Conservation (phyloP, 2,888 invertebrate genomes). For the Dromius quadrimaculatus region DNA sequence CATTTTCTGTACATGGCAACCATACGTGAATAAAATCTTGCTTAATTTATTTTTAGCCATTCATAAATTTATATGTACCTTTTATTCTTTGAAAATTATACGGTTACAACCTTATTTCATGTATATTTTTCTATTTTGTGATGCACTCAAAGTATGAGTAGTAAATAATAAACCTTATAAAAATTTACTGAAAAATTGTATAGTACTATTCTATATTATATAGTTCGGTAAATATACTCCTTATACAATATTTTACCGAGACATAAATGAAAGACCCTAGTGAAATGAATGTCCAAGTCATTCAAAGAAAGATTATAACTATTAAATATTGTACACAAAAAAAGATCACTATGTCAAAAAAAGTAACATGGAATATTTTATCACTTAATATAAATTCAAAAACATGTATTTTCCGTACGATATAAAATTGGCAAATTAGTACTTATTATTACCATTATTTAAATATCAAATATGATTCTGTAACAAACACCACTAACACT, state of each 20-base stretch:
- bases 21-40: conserved; percentile 39
- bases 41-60: conserved; percentile 9
- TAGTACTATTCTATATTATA: conserved; percentile 30
- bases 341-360: conserved; percentile 7
- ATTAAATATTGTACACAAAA: conserved; percentile 40
- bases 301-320: conserved; percentile 30
- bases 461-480: conserved; percentile 36
- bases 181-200: conserved; percentile 24
- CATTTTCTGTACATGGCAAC: conserved; percentile 52
- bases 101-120: conserved; percentile 39
- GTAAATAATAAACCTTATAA: conserved; percentile 33
- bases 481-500: conserved; percentile 28
- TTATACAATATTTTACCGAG: conserved; percentile 29
- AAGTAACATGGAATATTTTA: conserved; percentile 40
- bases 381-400: conserved; percentile 28
- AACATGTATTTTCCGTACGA: neutral
- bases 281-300: conserved; percentile 44
- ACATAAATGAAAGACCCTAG: conserved; percentile 45
- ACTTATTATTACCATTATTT: conserved; percentile 34
- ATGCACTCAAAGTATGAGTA: conserved; percentile 14
- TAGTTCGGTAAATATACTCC: conserved; percentile 26
- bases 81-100: conserved; percentile 13
- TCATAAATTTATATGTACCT: conserved; percentile 40
- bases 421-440: conserved; percentile 48
- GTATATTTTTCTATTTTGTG: conserved; percentile 33